phyloP scores from a whole-genome alignment of 1,140 invertebrate species.

The Drosophila novamexicana region DNA sequence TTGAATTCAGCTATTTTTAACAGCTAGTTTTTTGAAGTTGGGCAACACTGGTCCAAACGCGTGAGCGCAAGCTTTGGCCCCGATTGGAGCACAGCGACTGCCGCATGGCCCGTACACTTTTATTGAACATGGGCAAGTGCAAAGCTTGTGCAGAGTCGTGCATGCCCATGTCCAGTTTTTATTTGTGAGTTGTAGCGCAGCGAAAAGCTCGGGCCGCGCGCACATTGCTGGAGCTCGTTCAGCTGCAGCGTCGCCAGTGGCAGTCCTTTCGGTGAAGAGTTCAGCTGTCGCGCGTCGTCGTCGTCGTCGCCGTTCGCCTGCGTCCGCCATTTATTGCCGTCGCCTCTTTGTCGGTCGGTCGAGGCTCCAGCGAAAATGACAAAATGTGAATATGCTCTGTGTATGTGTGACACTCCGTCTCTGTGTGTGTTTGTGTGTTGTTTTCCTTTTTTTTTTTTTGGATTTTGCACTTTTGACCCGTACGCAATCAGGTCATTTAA shows the following conservation, averaged over 20 bases:
- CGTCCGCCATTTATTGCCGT: constrained; percentile 7
- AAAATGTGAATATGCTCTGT: constrained; percentile 63
- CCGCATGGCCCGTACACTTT: background rate
- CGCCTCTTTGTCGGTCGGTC: constrained; percentile 39
- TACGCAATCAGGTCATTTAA: constrained; percentile 71
- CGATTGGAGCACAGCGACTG: constrained; percentile 8
- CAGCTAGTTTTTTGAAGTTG: no score
- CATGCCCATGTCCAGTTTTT: constrained; percentile 8
- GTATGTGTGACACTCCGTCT: background rate
- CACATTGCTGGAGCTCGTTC: constrained; percentile 48
- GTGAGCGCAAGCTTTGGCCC: constrained; percentile 26
- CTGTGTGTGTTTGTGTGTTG: constrained; percentile 7
- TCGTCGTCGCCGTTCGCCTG: background rate
- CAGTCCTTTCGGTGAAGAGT: constrained; percentile 83
- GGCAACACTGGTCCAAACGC: no score
- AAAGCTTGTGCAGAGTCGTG: background rate
- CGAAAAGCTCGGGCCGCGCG: constrained; percentile 39
- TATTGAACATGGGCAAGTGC: background rate
- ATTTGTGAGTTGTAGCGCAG: background rate
- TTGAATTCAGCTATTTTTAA: no score
- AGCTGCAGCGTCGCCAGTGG: constrained; percentile 74
- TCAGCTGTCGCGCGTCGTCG: constrained; percentile 60
- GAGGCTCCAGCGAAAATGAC: constrained; percentile 63
- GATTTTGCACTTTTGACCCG: constrained; percentile 76
- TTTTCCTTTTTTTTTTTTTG: constrained; percentile 25